Conservation (phyloP, 2,888 invertebrate species). For the Limulus polyphemus region DNA sequence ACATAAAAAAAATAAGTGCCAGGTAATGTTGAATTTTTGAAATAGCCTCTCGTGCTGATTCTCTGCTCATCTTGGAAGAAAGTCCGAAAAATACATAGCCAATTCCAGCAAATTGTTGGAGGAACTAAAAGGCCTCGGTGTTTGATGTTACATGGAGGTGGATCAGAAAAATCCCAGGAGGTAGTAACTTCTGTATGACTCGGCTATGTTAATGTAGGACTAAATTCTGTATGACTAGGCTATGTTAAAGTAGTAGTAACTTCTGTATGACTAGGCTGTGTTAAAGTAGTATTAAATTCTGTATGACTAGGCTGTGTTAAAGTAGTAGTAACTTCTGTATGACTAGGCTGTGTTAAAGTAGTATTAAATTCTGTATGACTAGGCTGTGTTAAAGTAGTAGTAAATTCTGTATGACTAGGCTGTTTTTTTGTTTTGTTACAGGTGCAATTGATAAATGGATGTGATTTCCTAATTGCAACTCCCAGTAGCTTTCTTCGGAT, state of each 20-base stretch:
- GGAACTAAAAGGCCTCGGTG: conserved; percentile 21
- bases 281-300: no score
- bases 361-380: neutral
- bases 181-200: conserved; percentile 26
- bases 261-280: neutral
- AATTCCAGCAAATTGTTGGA: conserved; percentile 21
- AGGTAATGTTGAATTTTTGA: no score
- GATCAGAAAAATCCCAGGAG: conserved; percentile 31
- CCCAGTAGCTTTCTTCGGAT: conserved; percentile 47
- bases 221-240: no score
- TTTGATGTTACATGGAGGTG: conserved; percentile 33
- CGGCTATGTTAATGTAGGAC: conserved; percentile 3
- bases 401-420: no score
- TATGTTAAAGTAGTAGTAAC: no score
- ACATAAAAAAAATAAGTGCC: no score
- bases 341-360: conserved; percentile 5
- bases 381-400: no score
- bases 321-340: conserved; percentile 27
- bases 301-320: neutral
- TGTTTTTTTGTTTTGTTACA: conserved; percentile 30
- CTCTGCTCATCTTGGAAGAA: conserved; percentile 51
- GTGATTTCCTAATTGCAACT: conserved; percentile 57
- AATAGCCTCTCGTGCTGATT: conserved; percentile 50
- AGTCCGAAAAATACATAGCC: conserved; percentile 30
- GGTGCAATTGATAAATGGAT: conserved; percentile 48